phyloP scores from a whole-genome alignment of 2,113 vertebrate species.

The Alligator sinensis region DNA sequence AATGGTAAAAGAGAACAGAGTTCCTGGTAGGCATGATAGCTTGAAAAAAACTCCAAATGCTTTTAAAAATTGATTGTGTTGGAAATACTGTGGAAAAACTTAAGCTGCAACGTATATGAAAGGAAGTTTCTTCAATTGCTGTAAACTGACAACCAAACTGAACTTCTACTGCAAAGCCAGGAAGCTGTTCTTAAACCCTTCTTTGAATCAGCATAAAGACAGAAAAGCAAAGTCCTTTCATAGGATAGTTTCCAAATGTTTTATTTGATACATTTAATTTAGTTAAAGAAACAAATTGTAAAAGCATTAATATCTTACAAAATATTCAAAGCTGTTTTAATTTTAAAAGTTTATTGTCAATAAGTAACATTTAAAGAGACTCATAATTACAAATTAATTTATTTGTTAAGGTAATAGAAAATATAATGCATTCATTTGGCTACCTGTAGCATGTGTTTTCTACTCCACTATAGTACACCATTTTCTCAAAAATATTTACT shows the following conservation, averaged over 20 bases:
- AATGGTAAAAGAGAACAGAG: background rate
- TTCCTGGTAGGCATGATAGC: background rate
- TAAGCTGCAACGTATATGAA: background rate
- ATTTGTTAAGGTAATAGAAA: background rate
- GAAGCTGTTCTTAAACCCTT: background rate
- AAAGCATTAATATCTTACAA: background rate
- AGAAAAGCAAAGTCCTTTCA: background rate
- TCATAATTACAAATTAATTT: background rate
- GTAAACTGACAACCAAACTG: background rate
- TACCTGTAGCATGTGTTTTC: background rate
- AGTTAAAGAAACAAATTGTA: background rate
- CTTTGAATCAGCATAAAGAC: background rate
- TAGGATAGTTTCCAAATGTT: background rate
- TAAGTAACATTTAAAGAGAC: background rate
- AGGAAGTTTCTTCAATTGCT: accelerated
- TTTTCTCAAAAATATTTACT: background rate
- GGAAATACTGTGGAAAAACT: background rate
- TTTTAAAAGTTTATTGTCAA: background rate
- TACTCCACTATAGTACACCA: background rate
- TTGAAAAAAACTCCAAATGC: background rate
- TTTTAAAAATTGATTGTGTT: background rate
- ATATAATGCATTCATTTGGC: background rate
- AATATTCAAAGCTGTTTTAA: conserved; percentile 1
- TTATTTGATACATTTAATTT: background rate
- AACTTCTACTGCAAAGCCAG: background rate